Evolutionary conservation across 2,888 invertebrate genomes (phyloP).

Genomic region (Drosophila neonasuta): DNA sequence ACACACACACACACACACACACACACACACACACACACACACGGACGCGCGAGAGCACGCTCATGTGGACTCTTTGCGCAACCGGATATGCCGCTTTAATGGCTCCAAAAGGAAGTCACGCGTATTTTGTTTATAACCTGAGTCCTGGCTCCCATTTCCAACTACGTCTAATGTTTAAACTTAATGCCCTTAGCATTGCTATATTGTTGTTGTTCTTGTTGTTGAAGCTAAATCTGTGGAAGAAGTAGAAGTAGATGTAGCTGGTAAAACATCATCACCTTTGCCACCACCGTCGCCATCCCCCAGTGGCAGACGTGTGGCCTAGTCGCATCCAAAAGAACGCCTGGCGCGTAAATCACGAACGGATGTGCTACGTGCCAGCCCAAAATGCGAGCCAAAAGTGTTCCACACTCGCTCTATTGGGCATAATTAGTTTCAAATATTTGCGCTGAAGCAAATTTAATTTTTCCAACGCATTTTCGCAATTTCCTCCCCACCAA

Average conservation of each 20-base stretch:
- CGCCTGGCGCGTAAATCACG: conserved; percentile 59
- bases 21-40: conserved; percentile 5
- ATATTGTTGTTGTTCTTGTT: conserved; percentile 13
- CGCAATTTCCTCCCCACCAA: conserved; percentile 45
- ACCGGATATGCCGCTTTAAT: conserved; percentile 78
- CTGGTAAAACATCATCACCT: conserved; percentile 25
- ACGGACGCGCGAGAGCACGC: conserved; percentile 13
- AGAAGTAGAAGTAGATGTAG: background rate
- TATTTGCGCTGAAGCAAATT: conserved; percentile 68
- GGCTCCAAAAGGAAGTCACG: conserved; percentile 77
- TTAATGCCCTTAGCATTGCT: conserved; percentile 51
- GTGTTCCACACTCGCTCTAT: conserved; percentile 60
- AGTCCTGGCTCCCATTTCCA: conserved; percentile 30
- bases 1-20: conserved; percentile 10
- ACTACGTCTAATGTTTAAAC: conserved; percentile 64
- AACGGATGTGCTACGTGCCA: conserved; percentile 67
- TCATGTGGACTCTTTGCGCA: conserved; percentile 50
- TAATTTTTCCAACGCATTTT: conserved; percentile 64
- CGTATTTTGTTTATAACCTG: conserved; percentile 76
- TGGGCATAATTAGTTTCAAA: conserved; percentile 77
- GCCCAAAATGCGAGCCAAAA: conserved; percentile 20
- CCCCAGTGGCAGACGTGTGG: conserved; percentile 38
- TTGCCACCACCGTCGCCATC: conserved; percentile 22
- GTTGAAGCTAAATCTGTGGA: conserved; percentile 14
- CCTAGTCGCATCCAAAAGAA: conserved; percentile 21